Conservation (phyloP, 2,888 invertebrate species). For the Coleophora deauratella region DNA sequence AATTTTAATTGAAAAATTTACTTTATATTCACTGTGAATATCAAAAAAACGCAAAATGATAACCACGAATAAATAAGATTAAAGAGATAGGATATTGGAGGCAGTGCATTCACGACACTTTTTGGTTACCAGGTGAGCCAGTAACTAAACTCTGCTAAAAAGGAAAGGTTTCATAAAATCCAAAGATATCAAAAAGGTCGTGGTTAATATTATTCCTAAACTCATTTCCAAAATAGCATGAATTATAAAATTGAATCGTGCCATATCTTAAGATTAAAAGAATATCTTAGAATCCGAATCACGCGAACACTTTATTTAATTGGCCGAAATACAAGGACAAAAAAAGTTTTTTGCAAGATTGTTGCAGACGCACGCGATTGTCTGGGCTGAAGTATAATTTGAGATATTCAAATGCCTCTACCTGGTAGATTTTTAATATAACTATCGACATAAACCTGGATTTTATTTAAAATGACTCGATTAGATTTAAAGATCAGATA, state of each 20-base stretch:
- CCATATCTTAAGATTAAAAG: slow-evolving; percentile 11
- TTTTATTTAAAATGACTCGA: slow-evolving; percentile 26
- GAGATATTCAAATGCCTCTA: slow-evolving; percentile 37
- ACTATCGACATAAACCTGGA: slow-evolving; percentile 41
- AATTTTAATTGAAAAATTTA: slow-evolving; percentile 43
- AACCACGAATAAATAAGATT: not conserved
- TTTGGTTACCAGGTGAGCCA: too few species aligned
- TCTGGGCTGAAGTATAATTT: slow-evolving; percentile 40
- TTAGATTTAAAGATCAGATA: slow-evolving; percentile 12
- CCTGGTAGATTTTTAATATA: slow-evolving; percentile 49
- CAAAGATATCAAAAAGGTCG: too few species aligned
- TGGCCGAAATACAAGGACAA: slow-evolving; percentile 51
- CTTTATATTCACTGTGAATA: not conserved
- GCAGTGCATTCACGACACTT: too few species aligned
- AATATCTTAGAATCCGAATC: slow-evolving; percentile 47
- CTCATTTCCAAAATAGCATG: too few species aligned
- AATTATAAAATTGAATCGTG: too few species aligned
- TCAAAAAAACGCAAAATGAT: not conserved
- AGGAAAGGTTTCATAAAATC: too few species aligned
- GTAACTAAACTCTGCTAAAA: too few species aligned
- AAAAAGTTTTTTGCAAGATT: slow-evolving; percentile 58
- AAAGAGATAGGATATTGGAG: not conserved
- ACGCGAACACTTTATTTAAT: slow-evolving; percentile 57
- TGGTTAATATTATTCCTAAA: too few species aligned
- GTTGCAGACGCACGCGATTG: slow-evolving; percentile 30